A percentile compares a stretch with the other conserved stretches of the same genome.
Evolutionary conservation across 2,797 vertebrate genomes (phyloP).

Genomic region (Periparus ater): DNA sequence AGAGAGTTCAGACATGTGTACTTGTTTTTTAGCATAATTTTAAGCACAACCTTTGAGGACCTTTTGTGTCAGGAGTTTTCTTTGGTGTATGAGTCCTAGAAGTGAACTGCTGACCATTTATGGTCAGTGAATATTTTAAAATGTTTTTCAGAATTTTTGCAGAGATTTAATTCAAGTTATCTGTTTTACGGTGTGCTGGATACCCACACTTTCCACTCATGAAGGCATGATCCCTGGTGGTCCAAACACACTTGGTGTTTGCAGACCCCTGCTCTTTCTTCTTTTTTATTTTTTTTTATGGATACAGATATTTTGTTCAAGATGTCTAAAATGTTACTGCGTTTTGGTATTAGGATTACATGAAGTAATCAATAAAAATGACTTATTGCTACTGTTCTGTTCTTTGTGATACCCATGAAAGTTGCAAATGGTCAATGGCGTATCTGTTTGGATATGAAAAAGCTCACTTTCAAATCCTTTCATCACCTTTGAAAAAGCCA

Average conservation of each 20-base stretch:
- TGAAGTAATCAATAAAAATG: neutral
- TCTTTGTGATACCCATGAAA: neutral
- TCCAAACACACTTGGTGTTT: neutral
- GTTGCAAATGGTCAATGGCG: neutral
- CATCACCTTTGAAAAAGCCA: neutral
- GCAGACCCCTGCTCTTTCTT: neutral
- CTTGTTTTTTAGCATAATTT: neutral
- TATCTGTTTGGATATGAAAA: neutral
- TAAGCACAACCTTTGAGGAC: neutral
- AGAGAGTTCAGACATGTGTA: neutral
- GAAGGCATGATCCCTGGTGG: neutral
- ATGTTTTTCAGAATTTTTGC: neutral
- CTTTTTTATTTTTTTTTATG: neutral
- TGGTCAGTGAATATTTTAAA: neutral
- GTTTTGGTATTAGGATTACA: neutral
- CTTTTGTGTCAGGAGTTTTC: neutral
- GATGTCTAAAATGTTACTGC: neutral
- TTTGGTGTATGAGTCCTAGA: neutral
- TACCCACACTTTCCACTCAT: neutral
- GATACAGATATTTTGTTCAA: neutral
- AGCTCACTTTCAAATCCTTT: neutral
- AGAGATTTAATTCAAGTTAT: neutral
- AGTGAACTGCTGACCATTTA: neutral
- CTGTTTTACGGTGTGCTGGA: neutral
- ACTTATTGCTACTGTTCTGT: neutral